Percentiles rank a stretch among this genome's conserved stretches.
Evolutionary conservation across 1,140 invertebrate species (phyloP).

Genomic region (Gonioctena quinquepunctata): DNA sequence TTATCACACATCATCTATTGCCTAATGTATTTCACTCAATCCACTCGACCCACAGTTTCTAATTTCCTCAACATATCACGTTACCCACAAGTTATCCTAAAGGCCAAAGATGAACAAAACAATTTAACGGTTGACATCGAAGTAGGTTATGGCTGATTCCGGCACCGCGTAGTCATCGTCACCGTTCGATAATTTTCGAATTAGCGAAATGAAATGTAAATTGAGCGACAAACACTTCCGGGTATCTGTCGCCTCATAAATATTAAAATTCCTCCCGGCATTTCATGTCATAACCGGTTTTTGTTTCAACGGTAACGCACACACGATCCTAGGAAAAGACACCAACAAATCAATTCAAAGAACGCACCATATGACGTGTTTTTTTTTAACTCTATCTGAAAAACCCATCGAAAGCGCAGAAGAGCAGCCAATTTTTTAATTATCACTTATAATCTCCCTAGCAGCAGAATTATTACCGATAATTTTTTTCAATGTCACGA

Average conservation of each 20-base stretch:
- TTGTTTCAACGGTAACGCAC: too few relatives aligned
- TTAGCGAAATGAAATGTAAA: background rate
- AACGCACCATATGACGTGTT: too few relatives aligned
- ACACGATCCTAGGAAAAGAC: too few relatives aligned
- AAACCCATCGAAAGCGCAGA: too few relatives aligned
- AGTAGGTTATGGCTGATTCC: conserved; percentile 4
- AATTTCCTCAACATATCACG: conserved; percentile 1
- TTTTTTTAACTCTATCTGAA: too few relatives aligned
- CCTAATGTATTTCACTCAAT: background rate
- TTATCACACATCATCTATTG: too few relatives aligned
- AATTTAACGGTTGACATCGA: conserved; percentile 4
- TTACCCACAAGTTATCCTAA: conserved; percentile 1
- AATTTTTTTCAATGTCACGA: too few relatives aligned
- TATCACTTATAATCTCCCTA: too few relatives aligned
- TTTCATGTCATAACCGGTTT: background rate
- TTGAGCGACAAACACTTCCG: background rate
- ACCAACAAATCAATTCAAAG: too few relatives aligned
- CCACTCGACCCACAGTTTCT: background rate
- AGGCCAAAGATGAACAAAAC: conserved; percentile 9
- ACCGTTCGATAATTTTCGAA: background rate
- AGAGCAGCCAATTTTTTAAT: too few relatives aligned
- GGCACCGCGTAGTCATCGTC: background rate
- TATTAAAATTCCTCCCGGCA: background rate
- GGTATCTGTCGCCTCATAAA: background rate
- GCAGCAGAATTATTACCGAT: too few relatives aligned